A percentile compares a stretch with the other conserved stretches of the same genome.
Evolutionary conservation across 2,888 invertebrate species (phyloP).

Genomic region (Cheilosia pagana): DNA sequence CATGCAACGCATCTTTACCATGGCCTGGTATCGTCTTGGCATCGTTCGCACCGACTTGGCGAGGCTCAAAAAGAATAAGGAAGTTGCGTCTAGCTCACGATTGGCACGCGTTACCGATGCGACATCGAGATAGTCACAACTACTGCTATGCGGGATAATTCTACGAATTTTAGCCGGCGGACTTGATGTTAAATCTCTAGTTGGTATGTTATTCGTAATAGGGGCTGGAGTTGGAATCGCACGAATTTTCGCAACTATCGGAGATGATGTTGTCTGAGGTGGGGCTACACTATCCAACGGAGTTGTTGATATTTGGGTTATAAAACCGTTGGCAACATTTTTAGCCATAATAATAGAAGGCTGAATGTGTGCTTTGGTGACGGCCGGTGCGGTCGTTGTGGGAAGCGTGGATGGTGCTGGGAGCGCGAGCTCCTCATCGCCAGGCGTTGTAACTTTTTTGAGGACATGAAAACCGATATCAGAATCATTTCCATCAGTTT

Average conservation of each 20-base stretch:
- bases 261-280: conserved; percentile 49
- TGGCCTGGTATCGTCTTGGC: conserved; percentile 82
- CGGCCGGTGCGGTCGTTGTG: conserved; percentile 38
- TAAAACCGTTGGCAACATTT: conserved; percentile 64
- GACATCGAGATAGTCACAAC: conserved; percentile 79
- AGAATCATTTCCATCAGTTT: conserved; percentile 79
- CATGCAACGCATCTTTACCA: conserved; percentile 83
- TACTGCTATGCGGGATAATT: conserved; percentile 39
- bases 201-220: conserved; percentile 45
- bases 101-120: conserved; percentile 81
- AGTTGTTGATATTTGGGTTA: conserved; percentile 68
- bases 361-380: conserved; percentile 58
- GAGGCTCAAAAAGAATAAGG: conserved; percentile 82
- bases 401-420: conserved; percentile 36
- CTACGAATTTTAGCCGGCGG: conserved; percentile 79
- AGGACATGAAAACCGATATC: conserved; percentile 82
- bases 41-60: conserved; percentile 82
- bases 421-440: conserved; percentile 78
- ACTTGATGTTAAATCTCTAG: conserved; percentile 76
- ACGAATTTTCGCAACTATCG: conserved; percentile 63
- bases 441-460: conserved; percentile 78
- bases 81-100: conserved; percentile 82
- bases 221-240: conserved; percentile 67
- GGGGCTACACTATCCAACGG: conserved; percentile 39
- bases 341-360: conserved; percentile 69